Conservation (phyloP, 2,113 vertebrate species). For the Erinaceus europaeus region DNA sequence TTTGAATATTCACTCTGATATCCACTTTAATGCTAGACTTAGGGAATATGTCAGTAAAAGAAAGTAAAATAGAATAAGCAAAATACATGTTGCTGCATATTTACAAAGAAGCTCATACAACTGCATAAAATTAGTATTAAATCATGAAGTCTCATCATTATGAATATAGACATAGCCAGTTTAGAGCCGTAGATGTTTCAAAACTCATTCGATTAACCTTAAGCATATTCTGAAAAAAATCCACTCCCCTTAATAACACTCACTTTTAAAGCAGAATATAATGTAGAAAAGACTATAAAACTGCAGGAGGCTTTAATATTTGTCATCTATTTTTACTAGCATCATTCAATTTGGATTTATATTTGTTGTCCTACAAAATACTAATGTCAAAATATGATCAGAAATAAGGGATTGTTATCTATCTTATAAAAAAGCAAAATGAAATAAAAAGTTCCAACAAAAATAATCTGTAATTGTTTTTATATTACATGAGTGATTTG, state of each 20-base stretch:
- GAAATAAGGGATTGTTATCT: conserved; percentile 49
- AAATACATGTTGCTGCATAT: not conserved
- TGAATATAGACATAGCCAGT: not conserved
- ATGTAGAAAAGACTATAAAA: conserved; percentile 8
- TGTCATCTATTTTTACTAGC: conserved; percentile 23
- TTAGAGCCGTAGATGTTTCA: not conserved
- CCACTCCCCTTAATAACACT: not conserved
- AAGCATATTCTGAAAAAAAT: not conserved
- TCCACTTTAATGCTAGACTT: not conserved
- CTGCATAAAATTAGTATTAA: not conserved
- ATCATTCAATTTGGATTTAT: conserved; percentile 20
- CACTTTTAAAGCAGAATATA: conserved; percentile 33
- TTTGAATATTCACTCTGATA: not conserved
- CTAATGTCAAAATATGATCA: conserved; percentile 52
- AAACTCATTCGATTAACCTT: not conserved
- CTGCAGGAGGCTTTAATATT: conserved; percentile 10
- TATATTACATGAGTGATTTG: conserved; percentile 80
- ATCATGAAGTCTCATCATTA: not conserved
- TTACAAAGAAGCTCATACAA: not conserved
- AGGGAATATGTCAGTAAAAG: not conserved
- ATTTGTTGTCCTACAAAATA: conserved; percentile 27
- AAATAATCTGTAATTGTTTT: conserved; percentile 80
- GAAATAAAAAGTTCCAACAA: conserved; percentile 72
- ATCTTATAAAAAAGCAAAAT: conserved; percentile 67
- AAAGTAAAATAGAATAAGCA: not conserved